Evolutionary conservation across 2,888 invertebrate species (phyloP).

Genomic region (Mesorhabditis sp.): DNA sequence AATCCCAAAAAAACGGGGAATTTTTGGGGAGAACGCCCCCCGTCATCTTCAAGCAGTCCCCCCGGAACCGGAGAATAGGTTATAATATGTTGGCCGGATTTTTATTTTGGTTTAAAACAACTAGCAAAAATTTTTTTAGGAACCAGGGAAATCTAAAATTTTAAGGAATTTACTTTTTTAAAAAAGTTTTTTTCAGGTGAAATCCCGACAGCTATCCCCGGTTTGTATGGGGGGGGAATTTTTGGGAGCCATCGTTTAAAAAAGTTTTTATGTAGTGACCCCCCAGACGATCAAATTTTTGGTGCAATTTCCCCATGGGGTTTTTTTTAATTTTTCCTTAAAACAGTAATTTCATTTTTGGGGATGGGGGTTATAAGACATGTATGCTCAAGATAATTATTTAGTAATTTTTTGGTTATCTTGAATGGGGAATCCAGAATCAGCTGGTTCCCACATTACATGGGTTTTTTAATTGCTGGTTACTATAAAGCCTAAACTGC

Average conservation of each 20-base stretch:
- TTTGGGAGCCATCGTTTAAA: neutral
- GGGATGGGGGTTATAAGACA: neutral
- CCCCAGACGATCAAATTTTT: neutral
- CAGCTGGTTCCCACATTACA: neutral
- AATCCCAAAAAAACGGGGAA: neutral
- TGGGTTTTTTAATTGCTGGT: neutral
- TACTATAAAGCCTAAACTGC: neutral
- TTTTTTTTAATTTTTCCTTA: neutral
- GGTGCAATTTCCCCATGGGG: neutral
- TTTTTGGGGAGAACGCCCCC: neutral
- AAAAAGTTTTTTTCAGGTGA: neutral
- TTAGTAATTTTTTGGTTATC: neutral
- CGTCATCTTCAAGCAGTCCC: neutral
- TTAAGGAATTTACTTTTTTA: too few relatives aligned
- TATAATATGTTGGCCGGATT: neutral
- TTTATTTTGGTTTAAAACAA: too few relatives aligned
- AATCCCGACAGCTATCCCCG: neutral
- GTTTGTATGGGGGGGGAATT: neutral
- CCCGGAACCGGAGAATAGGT: neutral
- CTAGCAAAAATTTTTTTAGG: too few relatives aligned
- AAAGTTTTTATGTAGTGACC: neutral
- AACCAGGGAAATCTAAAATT: too few relatives aligned
- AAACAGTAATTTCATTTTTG: neutral
- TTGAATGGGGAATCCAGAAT: neutral
- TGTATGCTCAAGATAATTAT: neutral